Evolutionary conservation across 2,113 vertebrate species (phyloP).

Genomic region (Pavo muticus): DNA sequence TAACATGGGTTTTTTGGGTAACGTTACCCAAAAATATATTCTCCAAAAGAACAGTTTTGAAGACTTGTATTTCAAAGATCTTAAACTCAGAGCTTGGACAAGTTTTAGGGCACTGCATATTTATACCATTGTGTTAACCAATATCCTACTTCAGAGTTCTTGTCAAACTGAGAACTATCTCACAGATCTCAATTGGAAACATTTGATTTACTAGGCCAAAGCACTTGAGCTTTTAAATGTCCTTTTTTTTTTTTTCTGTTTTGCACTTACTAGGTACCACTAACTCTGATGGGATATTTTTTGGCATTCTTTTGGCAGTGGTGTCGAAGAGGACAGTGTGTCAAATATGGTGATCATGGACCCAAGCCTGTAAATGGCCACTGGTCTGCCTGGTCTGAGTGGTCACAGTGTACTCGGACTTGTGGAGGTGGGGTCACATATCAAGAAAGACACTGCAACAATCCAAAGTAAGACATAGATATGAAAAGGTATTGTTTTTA

Average conservation of each 20-base stretch:
- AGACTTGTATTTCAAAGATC: not conserved
- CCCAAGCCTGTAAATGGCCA: constrained; percentile 90
- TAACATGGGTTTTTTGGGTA: not conserved
- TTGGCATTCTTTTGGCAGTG: constrained; percentile 82
- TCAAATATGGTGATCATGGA: constrained; percentile 90
- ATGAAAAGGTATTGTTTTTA: not conserved
- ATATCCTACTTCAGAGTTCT: not conserved
- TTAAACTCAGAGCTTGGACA: not conserved
- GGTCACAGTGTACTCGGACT: constrained; percentile 94
- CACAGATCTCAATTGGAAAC: not conserved
- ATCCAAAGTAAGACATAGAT: constrained; percentile 87
- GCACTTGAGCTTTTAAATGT: not conserved
- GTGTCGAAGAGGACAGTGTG: constrained; percentile 96
- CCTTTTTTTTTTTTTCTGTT: not conserved
- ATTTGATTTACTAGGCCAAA: not conserved
- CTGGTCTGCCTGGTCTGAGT: constrained; percentile 92
- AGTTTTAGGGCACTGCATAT: not conserved
- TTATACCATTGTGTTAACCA: not conserved
- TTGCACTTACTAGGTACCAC: not conserved
- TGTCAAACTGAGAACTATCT: not conserved
- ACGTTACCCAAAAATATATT: not conserved
- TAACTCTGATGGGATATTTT: constrained; percentile 21
- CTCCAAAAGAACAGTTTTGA: not conserved
- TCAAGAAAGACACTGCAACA: constrained; percentile 91
- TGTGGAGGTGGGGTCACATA: constrained; percentile 92